These are phyloP conservation scores for Sterrhoptilus dennistouni DNA, from an alignment of 2,113 vertebrate species.

Conservation along the genomic window DNA sequence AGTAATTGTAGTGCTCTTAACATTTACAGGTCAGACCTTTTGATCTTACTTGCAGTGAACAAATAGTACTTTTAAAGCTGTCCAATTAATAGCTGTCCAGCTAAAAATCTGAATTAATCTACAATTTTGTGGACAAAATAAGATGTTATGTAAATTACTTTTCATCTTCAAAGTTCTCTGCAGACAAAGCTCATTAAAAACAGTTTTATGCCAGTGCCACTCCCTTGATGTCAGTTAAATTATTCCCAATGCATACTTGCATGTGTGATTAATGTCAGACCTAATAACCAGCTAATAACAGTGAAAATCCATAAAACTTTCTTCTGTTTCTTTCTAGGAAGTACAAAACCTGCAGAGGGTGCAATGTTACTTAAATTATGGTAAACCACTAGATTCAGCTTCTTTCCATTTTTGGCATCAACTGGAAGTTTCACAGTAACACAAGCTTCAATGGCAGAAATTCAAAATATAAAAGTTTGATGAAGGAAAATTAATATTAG, in stretches of 20 bases:
- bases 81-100: background rate
- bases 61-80: background rate
- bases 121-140: background rate
- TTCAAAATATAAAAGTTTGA: background rate
- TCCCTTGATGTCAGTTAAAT: background rate
- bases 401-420: background rate
- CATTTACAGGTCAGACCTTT: background rate
- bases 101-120: background rate
- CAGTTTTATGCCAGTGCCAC: background rate
- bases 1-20: background rate
- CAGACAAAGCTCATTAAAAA: conserved; percentile 9
- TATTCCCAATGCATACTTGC: background rate
- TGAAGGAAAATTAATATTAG: background rate
- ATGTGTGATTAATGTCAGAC: background rate
- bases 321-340: background rate
- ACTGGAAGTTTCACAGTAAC: background rate
- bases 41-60: background rate
- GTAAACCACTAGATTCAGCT: background rate
- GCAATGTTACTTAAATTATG: background rate
- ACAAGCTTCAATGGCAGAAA: background rate
- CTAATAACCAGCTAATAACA: background rate
- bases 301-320: background rate
- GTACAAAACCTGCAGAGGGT: background rate
- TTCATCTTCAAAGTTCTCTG: background rate
- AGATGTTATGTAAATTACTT: background rate